Evolutionary conservation across 2,797 vertebrate species (phyloP).

Genomic region (Onychomys arenicola): DNA sequence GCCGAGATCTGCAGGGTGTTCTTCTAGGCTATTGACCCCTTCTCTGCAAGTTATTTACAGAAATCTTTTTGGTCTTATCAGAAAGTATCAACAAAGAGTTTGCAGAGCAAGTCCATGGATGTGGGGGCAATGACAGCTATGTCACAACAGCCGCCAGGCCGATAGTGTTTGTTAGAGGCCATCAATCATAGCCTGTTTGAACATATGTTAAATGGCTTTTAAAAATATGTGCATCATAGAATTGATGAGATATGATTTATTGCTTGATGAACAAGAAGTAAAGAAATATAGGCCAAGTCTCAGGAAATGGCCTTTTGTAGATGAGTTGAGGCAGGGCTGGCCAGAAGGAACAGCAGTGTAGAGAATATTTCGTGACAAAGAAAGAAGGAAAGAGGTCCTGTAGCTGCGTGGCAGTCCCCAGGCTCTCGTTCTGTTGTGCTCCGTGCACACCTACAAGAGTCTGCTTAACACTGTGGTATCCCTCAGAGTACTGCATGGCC

Average conservation of each 20-base stretch:
- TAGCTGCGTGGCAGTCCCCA: no score
- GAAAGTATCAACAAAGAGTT: slow-evolving; percentile 50
- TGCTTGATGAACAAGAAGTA: slow-evolving; percentile 57
- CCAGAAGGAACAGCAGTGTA: neutral
- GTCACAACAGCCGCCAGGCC: slow-evolving; percentile 52
- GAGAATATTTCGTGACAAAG: neutral
- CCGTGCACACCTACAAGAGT: neutral
- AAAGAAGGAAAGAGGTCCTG: neutral
- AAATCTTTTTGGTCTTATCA: slow-evolving; percentile 39
- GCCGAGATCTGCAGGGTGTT: neutral
- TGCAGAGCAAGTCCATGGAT: slow-evolving; percentile 17
- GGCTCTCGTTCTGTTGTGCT: neutral
- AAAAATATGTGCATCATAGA: slow-evolving; percentile 55
- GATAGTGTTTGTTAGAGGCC: slow-evolving; percentile 27
- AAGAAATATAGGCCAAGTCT: neutral
- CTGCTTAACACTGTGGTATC: no score
- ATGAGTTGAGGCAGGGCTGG: neutral
- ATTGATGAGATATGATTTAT: slow-evolving; percentile 62
- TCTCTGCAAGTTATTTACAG: neutral
- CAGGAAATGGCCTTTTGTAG: neutral
- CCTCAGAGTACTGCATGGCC: neutral
- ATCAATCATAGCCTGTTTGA: slow-evolving; percentile 58
- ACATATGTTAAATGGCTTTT: slow-evolving; percentile 62
- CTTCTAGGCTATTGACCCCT: slow-evolving; percentile 4
- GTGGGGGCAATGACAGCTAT: slow-evolving; percentile 26